phyloP scores from a whole-genome alignment of 2,797 vertebrate genomes.

The Myripristis murdjan region DNA sequence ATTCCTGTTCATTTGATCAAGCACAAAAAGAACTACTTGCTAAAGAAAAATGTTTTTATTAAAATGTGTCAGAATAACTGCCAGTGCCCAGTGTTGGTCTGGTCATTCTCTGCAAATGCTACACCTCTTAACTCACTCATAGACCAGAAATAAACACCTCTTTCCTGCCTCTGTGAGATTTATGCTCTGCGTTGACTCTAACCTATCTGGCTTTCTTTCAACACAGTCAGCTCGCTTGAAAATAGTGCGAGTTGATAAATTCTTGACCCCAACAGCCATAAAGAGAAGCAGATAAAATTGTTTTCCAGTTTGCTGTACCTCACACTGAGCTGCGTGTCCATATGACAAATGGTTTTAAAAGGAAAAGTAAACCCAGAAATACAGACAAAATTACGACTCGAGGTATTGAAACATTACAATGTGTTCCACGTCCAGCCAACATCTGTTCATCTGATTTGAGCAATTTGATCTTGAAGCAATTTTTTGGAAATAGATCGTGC shows the following conservation, averaged over 20 bases:
- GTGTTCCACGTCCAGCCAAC: slow-evolving; percentile 83
- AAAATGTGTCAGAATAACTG: background rate
- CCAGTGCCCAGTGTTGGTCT: background rate
- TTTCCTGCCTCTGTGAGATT: slow-evolving; percentile 1
- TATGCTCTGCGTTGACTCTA: background rate
- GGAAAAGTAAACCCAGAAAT: slow-evolving; percentile 43
- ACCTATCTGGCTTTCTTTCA: background rate
- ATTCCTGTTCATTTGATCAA: no score
- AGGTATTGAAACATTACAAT: slow-evolving; percentile 12
- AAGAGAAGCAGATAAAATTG: background rate
- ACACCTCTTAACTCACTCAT: no score
- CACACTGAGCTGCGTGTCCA: slow-evolving; percentile 28
- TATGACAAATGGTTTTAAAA: background rate
- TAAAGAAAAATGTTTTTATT: no score
- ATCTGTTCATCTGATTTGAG: slow-evolving; percentile 90
- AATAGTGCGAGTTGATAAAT: slow-evolving; percentile 1
- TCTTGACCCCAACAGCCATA: background rate
- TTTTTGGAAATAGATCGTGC: slow-evolving; percentile 42
- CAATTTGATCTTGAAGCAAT: slow-evolving; percentile 50
- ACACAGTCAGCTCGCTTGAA: background rate
- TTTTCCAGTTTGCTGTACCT: slow-evolving; percentile 19
- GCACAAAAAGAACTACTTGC: no score
- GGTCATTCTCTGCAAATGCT: no score
- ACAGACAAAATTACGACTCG: slow-evolving; percentile 25
- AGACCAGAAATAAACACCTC: background rate